Evolutionary conservation across 2,888 invertebrate species (phyloP).

Genomic region (Glaucopsyche alexis): DNA sequence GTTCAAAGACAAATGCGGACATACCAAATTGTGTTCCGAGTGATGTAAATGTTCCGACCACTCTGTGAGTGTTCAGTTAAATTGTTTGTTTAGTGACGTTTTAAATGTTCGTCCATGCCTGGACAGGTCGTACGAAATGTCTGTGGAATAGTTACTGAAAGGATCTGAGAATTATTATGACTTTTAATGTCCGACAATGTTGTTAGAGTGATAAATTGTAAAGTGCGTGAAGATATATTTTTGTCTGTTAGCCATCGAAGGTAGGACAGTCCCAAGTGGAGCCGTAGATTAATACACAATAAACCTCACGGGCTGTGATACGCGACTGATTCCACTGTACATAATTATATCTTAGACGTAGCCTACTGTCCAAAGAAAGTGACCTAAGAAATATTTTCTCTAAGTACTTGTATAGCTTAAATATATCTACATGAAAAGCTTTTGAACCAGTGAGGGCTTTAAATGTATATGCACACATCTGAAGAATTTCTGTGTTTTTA

Average conservation of each 20-base stretch:
- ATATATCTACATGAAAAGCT: slow-evolving; percentile 18
- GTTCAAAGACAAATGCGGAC: slow-evolving; percentile 4
- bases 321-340: slow-evolving; percentile 52
- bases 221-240: slow-evolving; percentile 30
- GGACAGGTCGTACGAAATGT: neutral
- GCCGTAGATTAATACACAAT: slow-evolving; percentile 42
- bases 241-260: slow-evolving; percentile 29
- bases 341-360: slow-evolving; percentile 45
- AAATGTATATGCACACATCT: slow-evolving; percentile 15
- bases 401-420: slow-evolving; percentile 22
- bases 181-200: neutral
- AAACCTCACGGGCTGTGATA: slow-evolving; percentile 52
- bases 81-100: slow-evolving; percentile 15
- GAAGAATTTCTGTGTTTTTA: neutral
- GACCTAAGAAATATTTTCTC: slow-evolving; percentile 29
- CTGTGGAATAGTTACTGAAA: slow-evolving; percentile 11
- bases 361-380: slow-evolving; percentile 35
- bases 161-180: neutral
- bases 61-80: slow-evolving; percentile 19
- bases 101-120: neutral
- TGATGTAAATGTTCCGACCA: slow-evolving; percentile 24
- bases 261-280: slow-evolving; percentile 44
- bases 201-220: slow-evolving; percentile 19
- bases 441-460: neutral
- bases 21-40: slow-evolving; percentile 27